Evolutionary conservation across 2,113 vertebrate species (phyloP).

Genomic region (Enhydra lutris): DNA sequence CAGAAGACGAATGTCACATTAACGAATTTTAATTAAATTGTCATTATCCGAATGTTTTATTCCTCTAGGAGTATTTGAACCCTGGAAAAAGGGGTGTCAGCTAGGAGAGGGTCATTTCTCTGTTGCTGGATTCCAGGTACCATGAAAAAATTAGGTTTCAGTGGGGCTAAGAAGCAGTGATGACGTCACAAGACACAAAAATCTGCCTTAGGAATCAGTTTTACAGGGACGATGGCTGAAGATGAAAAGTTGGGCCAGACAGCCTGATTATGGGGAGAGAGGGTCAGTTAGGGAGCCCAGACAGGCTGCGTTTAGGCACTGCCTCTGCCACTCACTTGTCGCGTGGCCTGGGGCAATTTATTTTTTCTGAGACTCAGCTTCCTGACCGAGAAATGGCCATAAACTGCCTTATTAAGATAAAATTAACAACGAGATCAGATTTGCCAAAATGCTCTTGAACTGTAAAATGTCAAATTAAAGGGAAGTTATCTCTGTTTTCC

Average conservation of each 20-base stretch:
- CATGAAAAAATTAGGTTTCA: neutral
- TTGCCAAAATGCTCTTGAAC: neutral
- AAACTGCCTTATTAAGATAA: neutral
- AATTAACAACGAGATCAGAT: neutral
- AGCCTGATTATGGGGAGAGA: neutral
- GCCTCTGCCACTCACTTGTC: neutral
- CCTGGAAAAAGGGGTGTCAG: neutral
- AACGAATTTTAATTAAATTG: neutral
- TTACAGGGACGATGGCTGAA: neutral
- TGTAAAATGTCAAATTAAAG: neutral
- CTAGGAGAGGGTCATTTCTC: neutral
- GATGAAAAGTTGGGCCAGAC: neutral
- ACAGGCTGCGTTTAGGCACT: neutral
- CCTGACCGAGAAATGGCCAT: neutral
- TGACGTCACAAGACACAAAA: neutral
- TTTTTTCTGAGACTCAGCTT: neutral
- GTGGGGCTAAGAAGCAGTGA: neutral
- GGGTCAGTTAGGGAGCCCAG: rapidly evolving
- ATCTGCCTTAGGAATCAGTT: neutral
- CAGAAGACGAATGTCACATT: neutral
- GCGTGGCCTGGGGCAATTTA: neutral
- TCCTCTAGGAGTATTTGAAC: neutral
- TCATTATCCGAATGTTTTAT: neutral
- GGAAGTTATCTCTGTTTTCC: neutral
- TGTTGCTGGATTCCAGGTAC: neutral